phyloP scores from a whole-genome alignment of 2,797 vertebrate genomes.

The Spinus olivaceus region DNA sequence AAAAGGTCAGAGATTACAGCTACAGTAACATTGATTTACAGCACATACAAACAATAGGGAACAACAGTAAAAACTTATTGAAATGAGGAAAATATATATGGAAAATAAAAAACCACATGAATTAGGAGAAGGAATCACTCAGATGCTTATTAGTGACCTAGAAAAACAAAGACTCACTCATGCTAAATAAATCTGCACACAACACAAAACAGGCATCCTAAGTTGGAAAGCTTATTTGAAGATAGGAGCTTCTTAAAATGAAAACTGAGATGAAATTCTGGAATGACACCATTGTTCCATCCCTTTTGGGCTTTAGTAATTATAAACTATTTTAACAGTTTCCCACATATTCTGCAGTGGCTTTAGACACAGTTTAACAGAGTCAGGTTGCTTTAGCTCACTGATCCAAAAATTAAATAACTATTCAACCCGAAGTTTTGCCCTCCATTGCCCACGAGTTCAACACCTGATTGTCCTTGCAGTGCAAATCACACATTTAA shows the following conservation, averaged over 20 bases:
- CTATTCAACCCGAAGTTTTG: background rate
- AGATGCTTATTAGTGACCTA: background rate
- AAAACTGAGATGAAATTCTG: background rate
- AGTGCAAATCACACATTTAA: background rate
- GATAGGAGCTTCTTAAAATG: background rate
- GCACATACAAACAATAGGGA: background rate
- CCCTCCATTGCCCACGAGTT: accelerated
- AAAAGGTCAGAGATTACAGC: background rate
- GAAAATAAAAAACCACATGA: background rate
- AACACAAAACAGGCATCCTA: background rate
- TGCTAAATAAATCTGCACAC: background rate
- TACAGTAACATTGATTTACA: background rate
- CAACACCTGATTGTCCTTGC: background rate
- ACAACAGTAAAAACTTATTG: background rate
- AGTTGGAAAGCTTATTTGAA: background rate
- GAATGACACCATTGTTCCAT: background rate
- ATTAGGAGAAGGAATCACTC: background rate
- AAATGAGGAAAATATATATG: background rate
- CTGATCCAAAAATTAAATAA: background rate
- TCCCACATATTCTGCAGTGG: background rate
- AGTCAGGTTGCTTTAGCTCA: background rate
- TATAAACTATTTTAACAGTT: background rate
- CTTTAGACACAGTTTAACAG: background rate
- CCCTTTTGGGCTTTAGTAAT: background rate
- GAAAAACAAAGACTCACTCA: background rate